Evolutionary conservation across 1,140 invertebrate species (phyloP).

Genomic region (Laupala kohalensis): DNA sequence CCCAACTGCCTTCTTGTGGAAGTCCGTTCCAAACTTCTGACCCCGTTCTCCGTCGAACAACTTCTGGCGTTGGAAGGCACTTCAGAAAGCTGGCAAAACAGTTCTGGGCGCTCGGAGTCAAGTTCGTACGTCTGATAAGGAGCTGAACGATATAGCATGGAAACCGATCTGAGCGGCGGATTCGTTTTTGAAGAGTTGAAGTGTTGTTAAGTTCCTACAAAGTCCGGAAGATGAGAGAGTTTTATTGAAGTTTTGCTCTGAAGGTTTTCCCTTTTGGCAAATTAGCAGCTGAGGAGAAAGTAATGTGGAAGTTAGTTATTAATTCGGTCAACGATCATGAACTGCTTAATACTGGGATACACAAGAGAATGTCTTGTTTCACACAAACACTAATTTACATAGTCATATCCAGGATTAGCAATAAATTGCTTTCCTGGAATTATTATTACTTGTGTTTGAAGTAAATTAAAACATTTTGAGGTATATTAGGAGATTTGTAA

Average conservation of each 20-base stretch:
- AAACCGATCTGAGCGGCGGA: neutral
- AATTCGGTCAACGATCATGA: no score
- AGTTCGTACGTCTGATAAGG: neutral
- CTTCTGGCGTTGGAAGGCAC: neutral
- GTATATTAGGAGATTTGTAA: no score
- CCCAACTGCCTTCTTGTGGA: neutral
- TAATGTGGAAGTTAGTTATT: no score
- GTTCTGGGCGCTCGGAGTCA: neutral
- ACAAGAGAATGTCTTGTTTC: no score
- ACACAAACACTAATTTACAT: no score
- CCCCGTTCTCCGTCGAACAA: neutral
- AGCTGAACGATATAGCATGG: neutral
- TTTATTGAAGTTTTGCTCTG: neutral
- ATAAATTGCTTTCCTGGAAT: no score
- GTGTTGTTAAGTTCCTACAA: neutral
- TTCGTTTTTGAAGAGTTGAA: neutral
- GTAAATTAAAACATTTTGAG: no score
- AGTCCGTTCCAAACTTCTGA: neutral
- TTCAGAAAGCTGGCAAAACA: neutral
- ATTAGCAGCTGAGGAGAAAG: no score
- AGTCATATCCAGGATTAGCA: no score
- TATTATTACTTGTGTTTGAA: no score
- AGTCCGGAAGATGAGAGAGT: neutral
- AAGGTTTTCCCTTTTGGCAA: no score
- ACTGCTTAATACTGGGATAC: no score